Conservation (phyloP, 2,888 invertebrate genomes). For the Strigamia crassipes region DNA sequence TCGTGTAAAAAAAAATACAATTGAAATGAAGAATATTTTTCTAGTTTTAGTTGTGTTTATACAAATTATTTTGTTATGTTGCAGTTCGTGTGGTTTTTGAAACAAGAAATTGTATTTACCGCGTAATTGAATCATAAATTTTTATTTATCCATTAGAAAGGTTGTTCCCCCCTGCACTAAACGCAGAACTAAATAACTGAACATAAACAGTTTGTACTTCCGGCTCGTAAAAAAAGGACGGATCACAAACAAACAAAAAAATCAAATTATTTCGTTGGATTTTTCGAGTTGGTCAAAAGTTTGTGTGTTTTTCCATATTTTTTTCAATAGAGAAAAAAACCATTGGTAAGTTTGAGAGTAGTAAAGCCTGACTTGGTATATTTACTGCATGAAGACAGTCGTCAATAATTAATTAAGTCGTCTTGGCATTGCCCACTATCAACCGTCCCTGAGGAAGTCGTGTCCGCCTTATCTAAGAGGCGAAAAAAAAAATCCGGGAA, state of each 20-base stretch:
- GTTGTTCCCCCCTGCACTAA: not conserved
- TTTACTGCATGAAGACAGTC: constrained; percentile 18
- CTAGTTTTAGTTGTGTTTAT: too few species aligned
- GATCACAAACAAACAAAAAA: too few species aligned
- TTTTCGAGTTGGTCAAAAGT: not conserved
- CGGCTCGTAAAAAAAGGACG: too few species aligned
- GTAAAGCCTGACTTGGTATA: not conserved
- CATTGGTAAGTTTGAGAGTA: constrained; percentile 22
- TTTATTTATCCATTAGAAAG: not conserved
- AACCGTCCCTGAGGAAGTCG: constrained; percentile 8
- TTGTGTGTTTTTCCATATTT: not conserved
- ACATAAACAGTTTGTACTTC: not conserved
- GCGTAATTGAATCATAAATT: not conserved
- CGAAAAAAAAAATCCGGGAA: not conserved
- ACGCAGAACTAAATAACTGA: not conserved
- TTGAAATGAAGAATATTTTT: not conserved
- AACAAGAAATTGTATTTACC: not conserved
- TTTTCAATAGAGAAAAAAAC: constrained; percentile 4
- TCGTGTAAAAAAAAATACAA: not conserved
- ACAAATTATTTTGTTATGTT: not conserved
- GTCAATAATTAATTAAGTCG: constrained; percentile 30
- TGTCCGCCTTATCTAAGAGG: not conserved
- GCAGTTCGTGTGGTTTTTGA: not conserved
- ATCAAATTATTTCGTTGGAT: too few species aligned
- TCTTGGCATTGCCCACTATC: constrained; percentile 17